Evolutionary conservation across 2,888 invertebrate species (phyloP), one percentile per base, ranked within the genome.

Genomic region (Scaptomyza flava): DNA sequence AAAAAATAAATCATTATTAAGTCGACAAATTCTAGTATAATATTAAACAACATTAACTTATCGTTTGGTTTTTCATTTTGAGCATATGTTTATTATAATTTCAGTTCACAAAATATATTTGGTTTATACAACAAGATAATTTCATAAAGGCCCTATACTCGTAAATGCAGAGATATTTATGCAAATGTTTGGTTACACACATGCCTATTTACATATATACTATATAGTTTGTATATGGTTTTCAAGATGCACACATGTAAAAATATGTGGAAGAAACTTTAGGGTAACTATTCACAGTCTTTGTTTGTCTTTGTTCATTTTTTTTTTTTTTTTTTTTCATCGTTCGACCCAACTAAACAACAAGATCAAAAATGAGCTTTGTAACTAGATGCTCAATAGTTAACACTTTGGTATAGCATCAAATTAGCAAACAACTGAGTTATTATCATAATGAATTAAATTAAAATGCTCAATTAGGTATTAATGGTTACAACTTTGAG

Each of bases 221-320:
- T 64, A 64, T 66, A 61, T 72, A 17, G 56, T 48, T 61, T 36
- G 41, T 52, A 63, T 71, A 34, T 61, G 59, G 17, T 20, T 3
- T 61, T 30, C 23, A 41, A 34, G 12, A 38, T 54, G 52, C 30
- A 51, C 62, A 46, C 48, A 50, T 71, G 45, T 47, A 50, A 41
- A 50, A 34, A 52, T 52, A 53, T 68, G 47, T 62, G 58, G 61
- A 48, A 59, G 68, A 76, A 73, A 84, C 74, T 77, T 83, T 74
- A 68, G 81, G 81, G 69, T 87, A 87, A 69, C 60, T 61, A 56
- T 86, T 86, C 87, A 82, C 82, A 82, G 82, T 82, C 82, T 82
- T 82, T 57, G 65, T 30, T 71, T 50, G 33, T 38, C 2, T 14
- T 38, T 81, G 80, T 81, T 81, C 1, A 59, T 62, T 27, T 17